Evolutionary conservation across 2,888 invertebrate genomes (phyloP), one percentile per base, ranked within the genome.

Genomic region (Smittia sp.): DNA sequence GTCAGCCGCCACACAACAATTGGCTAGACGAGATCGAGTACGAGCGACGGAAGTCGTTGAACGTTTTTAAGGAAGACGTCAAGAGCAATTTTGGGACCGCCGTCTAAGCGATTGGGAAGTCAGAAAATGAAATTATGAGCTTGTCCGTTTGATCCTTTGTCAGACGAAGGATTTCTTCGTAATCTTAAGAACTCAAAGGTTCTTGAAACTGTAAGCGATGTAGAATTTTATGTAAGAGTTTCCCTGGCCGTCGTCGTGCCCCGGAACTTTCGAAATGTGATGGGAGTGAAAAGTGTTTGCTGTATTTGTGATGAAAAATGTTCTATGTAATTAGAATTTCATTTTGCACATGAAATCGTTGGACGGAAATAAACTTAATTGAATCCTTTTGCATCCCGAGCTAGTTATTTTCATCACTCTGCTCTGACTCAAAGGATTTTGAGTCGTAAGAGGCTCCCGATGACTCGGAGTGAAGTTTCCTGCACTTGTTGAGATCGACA

Each of bases 41-140:
- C 22, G 82, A 82, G 74, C 78, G 82, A 1, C 77, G 82, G 24
- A 80, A 80, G 70, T 82, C 82, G 1, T 82, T 82, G 77, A 82
- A 82, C n/a, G 81, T 78, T 3, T 32, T 32, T 32, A 32, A 32
- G 32, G 32, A 32, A 6, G 32, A 32, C 9, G 32, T 32, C 32
- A 32, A 32, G 9, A 32, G 32, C 32, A 32, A 32, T 11, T 72
- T 62, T 38, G 72, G 72, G 20, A 72, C 72, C n/a, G 72, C 72
- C 9, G 72, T 72, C 3, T 72, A 22, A n/a, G n/a, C n/a, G n/a
- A n/a, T n/a, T n/a, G 32, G 9, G 32, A 62, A 54, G n/a, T 6
- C 13, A 15, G 15, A 32, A 11, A n/a, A n/a, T n/a, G n/a, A n/a
- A n/a, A n/a, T n/a, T n/a, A n/a, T n/a, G n/a, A n/a, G n/a, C n/a